Evolutionary conservation across 2,797 vertebrate species (phyloP).

Genomic region (Taeniopygia guttata): DNA sequence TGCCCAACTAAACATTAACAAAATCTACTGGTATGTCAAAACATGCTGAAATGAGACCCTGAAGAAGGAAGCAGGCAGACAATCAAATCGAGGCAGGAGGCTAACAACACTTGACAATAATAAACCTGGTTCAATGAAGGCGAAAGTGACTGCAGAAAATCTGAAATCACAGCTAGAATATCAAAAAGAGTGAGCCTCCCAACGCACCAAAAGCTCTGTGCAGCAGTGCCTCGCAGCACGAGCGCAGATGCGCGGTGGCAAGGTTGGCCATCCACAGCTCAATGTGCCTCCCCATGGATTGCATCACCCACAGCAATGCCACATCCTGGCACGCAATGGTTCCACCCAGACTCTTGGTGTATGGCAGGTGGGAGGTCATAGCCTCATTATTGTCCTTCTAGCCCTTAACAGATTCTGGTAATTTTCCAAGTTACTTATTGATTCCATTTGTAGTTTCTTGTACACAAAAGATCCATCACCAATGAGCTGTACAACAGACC

Average conservation of each 20-base stretch:
- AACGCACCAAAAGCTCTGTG: not conserved
- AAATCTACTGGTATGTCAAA: not conserved
- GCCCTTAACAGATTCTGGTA: not conserved
- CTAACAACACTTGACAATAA: not conserved
- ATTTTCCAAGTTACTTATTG: not conserved
- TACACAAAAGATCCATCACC: not conserved
- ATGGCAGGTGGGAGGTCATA: not conserved
- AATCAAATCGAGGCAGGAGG: not conserved
- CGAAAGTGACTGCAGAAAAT: not conserved
- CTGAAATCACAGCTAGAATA: not conserved
- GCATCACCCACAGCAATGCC: not conserved
- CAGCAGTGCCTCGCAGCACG: not conserved
- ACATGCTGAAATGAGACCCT: not conserved
- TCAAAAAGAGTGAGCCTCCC: not conserved
- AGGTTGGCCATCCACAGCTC: not conserved
- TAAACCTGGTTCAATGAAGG: not conserved
- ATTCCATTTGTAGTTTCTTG: not conserved
- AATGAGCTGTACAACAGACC: not conserved
- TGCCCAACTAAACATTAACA: not conserved
- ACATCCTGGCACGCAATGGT: fast-evolving
- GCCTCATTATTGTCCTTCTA: not conserved
- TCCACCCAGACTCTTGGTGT: not conserved
- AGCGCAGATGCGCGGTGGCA: not conserved
- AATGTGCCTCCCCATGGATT: fast-evolving
- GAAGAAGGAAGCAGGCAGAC: not conserved